These are phyloP conservation scores for Luffia ferchaultella DNA, from an alignment of 2,888 invertebrate species.

Conservation along the genomic window DNA sequence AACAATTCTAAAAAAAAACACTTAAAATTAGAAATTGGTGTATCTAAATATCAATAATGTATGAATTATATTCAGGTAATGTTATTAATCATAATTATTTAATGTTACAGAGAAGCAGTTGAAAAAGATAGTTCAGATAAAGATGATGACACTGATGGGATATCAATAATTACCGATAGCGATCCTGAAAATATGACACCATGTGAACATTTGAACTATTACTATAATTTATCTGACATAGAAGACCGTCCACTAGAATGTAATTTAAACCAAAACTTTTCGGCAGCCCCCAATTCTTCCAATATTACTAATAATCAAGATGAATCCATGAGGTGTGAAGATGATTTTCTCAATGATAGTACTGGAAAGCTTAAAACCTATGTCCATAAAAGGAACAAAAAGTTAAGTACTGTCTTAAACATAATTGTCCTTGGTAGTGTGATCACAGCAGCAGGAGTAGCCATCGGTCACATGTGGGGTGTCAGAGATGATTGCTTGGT, in stretches of 20 bases:
- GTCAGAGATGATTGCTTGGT: constrained; percentile 47
- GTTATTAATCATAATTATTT: neutral
- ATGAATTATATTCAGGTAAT: no score
- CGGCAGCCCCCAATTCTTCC: constrained; percentile 21
- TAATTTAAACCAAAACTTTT: constrained; percentile 23
- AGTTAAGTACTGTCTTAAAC: constrained; percentile 51
- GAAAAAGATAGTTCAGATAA: constrained; percentile 30
- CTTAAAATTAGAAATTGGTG: no score
- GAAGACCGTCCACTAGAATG: constrained; percentile 27
- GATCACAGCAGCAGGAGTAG: constrained; percentile 55
- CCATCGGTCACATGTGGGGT: constrained; percentile 61
- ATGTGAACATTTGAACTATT: constrained; percentile 26
- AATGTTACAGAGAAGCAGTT: constrained; percentile 23
- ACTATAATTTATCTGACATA: constrained; percentile 18
- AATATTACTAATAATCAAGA: constrained; percentile 22
- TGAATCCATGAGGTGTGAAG: constrained; percentile 29
- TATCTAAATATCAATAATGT: no score
- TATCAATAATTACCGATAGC: constrained; percentile 59
- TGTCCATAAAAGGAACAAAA: constrained; percentile 54
- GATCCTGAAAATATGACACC: constrained; percentile 37
- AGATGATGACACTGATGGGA: constrained; percentile 61
- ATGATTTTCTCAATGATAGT: constrained; percentile 37
- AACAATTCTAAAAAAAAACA: no score
- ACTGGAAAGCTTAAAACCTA: constrained; percentile 48
- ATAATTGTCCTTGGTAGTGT: constrained; percentile 56